phyloP scores from a whole-genome alignment of 2,888 invertebrate genomes.

The Pseudococcus jackbeardsleyi region DNA sequence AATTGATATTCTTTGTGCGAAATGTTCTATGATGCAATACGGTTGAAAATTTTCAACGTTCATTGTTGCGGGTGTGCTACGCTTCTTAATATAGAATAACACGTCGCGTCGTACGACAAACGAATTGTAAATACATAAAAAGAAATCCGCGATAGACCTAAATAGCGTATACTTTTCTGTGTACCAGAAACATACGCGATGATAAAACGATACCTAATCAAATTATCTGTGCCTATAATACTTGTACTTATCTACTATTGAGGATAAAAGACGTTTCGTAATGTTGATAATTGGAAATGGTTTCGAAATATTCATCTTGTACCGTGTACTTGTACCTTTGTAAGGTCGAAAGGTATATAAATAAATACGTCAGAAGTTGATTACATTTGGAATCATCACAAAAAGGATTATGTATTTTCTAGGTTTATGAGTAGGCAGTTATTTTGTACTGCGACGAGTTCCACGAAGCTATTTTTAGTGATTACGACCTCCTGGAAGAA shows the following conservation, averaged over 20 bases:
- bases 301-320: not conserved
- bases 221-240: not conserved
- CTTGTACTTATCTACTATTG: not conserved
- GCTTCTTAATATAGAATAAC: slow-evolving; percentile 21
- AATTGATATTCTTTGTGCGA: slow-evolving; percentile 38
- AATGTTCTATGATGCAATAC: not conserved
- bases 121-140: slow-evolving; percentile 15
- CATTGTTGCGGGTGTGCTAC: slow-evolving; percentile 12
- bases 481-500: too few species aligned
- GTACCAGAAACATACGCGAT: not conserved
- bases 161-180: not conserved
- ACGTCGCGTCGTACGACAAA: not conserved
- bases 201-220: not conserved
- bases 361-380: too few species aligned
- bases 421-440: too few species aligned
- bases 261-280: not conserved
- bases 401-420: too few species aligned
- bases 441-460: too few species aligned
- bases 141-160: slow-evolving; percentile 4
- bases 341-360: not conserved
- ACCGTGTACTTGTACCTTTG: not conserved
- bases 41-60: slow-evolving; percentile 22
- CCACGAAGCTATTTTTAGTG: too few species aligned
- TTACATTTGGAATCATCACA: too few species aligned
- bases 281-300: slow-evolving; percentile 1